Conservation (phyloP, 2,797 vertebrate genomes). For the Valencia hispanica region DNA sequence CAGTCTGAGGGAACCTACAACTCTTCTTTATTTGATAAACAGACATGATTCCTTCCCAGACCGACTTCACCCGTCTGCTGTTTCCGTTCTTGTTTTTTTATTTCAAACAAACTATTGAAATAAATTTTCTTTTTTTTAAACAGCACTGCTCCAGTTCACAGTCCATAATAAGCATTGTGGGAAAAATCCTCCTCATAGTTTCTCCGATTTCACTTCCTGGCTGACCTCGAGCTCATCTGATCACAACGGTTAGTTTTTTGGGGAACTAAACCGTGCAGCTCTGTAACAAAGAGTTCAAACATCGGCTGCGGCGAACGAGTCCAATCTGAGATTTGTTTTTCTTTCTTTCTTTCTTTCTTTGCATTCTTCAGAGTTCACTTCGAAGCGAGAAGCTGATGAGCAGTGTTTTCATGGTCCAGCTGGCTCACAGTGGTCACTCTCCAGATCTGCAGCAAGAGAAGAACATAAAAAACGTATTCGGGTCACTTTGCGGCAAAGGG, state of each 20-base stretch:
- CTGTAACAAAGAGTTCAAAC: constrained; percentile 50
- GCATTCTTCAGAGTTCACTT: constrained; percentile 26
- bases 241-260: constrained; percentile 28
- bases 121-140: constrained; percentile 35
- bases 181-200: constrained; percentile 27
- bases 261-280: constrained; percentile 30
- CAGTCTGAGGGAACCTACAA: constrained; percentile 19
- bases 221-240: constrained; percentile 24
- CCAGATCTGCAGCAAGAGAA: constrained; percentile 55
- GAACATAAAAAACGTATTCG: constrained; percentile 16
- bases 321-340: constrained; percentile 12
- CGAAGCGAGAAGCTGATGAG: constrained; percentile 45
- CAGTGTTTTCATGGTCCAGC: constrained; percentile 56
- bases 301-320: constrained; percentile 31
- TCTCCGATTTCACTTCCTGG: constrained; percentile 23
- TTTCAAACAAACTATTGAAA: constrained; percentile 24
- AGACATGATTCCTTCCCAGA: constrained; percentile 32
- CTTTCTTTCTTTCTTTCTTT: neutral
- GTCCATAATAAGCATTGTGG: constrained; percentile 30
- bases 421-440: constrained; percentile 87
- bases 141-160: constrained; percentile 17
- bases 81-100: constrained; percentile 22
- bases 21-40: constrained; percentile 40
- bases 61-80: constrained; percentile 15
- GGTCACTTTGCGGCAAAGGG: constrained; percentile 3